phyloP scores from a whole-genome alignment of 2,888 invertebrate genomes.

The Tipula confusa region DNA sequence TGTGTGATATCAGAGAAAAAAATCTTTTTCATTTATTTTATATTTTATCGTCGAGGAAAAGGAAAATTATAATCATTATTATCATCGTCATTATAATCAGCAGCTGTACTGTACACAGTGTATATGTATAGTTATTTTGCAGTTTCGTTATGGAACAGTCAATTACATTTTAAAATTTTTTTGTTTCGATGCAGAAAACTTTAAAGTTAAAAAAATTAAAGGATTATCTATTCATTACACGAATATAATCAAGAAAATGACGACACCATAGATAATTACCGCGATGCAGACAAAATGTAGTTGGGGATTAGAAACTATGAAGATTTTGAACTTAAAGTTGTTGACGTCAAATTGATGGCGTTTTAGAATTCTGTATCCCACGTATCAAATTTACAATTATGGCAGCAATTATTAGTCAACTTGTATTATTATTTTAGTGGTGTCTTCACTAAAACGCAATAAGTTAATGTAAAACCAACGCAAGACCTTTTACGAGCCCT shows the following conservation, averaged over 20 bases:
- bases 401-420: too few relatives aligned
- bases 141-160: background rate
- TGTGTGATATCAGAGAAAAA: background rate
- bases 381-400: too few relatives aligned
- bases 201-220: background rate
- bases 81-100: constrained; percentile 3
- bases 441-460: too few relatives aligned
- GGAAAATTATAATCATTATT: constrained; percentile 14
- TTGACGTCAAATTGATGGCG: background rate
- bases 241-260: background rate
- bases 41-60: constrained; percentile 8
- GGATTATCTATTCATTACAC: background rate
- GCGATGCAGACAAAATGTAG: background rate
- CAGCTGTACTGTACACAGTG: background rate
- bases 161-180: background rate
- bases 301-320: too few relatives aligned
- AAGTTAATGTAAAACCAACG: background rate
- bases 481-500: too few relatives aligned
- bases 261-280: background rate
- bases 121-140: background rate
- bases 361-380: too few relatives aligned
- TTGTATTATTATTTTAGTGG: too few relatives aligned
- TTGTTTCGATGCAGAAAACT: background rate
- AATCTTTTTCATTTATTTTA: background rate
- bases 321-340: background rate